phyloP scores from a whole-genome alignment of 1,140 invertebrate species.

The Drosophila paulistorum region DNA sequence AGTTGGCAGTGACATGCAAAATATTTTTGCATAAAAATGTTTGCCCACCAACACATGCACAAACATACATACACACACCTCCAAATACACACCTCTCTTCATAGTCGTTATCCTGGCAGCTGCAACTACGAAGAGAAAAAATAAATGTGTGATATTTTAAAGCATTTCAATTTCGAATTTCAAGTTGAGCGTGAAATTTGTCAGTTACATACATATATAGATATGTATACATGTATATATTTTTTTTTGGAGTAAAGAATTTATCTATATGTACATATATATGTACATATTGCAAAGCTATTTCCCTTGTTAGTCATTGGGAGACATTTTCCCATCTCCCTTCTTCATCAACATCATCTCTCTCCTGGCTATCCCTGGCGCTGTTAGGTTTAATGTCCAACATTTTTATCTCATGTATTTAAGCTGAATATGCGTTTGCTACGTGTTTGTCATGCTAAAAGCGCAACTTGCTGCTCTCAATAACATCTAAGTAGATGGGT shows the following conservation, averaged over 20 bases:
- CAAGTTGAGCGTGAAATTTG: conserved; percentile 62
- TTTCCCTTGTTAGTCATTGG: background rate
- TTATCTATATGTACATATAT: background rate
- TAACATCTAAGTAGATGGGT: conserved; percentile 31
- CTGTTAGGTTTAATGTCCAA: conserved; percentile 58
- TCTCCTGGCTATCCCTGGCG: background rate
- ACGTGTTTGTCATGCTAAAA: conserved; percentile 63
- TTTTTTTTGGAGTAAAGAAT: conserved; percentile 18
- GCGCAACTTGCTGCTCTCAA: conserved; percentile 45
- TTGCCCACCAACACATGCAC: conserved; percentile 56
- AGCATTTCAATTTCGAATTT: conserved; percentile 58
- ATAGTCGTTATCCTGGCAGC: conserved; percentile 44
- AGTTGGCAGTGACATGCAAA: conserved; percentile 72
- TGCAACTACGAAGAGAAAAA: conserved; percentile 45
- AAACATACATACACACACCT: conserved; percentile 22
- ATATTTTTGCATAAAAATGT: conserved; percentile 80
- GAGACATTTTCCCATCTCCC: background rate
- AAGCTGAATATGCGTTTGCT: conserved; percentile 65
- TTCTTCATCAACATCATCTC: background rate
- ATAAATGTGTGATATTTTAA: conserved; percentile 54
- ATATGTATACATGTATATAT: background rate
- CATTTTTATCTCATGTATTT: conserved; percentile 72
- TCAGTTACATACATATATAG: conserved; percentile 20
- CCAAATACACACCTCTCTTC: background rate
- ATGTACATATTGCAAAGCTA: background rate